Evolutionary conservation across 2,797 vertebrate species (phyloP), one percentile per base, ranked within the genome.

Genomic region (Limnodromus scolopaceus): DNA sequence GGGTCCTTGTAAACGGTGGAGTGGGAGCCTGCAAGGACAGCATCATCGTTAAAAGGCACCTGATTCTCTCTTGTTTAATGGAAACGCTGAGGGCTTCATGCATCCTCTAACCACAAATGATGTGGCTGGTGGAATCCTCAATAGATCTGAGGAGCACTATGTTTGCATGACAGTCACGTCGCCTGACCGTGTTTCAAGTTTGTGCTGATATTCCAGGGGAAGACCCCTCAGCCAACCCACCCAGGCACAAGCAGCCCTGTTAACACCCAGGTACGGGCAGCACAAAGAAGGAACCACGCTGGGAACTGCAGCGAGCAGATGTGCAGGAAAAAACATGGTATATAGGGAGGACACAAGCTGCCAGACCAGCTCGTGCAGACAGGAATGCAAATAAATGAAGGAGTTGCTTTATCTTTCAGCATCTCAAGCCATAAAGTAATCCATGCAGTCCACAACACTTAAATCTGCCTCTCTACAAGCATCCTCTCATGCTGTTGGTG

Each of bases 1-100:
- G 99, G 99, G 96, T 99, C 99, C 98, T 99, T 99, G 98, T 99
- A 99, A 97, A 98, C 99, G 10, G 98, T 98, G 16, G 99, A 99
- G 97, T 98, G 99, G 13, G 99, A 99, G 92, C 98, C 99, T 99
- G 98, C 32, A 84, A 79, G 9, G 68, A 94, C 66, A 96, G 39
- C 11, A 48, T 5, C 49, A 9, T 6, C 0, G 0, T 96, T 89
- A 96, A 20, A 79, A 49, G 69, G 48, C 34, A 49, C 16, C 54
- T 7, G 16, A 28, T 17, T 48, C 28, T n/a, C 36, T 80, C 76
- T 11, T 24, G 12, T 49, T 65, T 28, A 55, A 53, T 5, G 43
- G 28, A 25, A 88, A 65, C 55, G 27, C 15, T 0, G 1, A 70
- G 53, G 57, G 41, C 23, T 69, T 60, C 3, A 1, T 10, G 38